These are phyloP conservation scores for Phoenicopterus ruber DNA, from an alignment of 2,113 vertebrate species.

Conservation along the genomic window DNA sequence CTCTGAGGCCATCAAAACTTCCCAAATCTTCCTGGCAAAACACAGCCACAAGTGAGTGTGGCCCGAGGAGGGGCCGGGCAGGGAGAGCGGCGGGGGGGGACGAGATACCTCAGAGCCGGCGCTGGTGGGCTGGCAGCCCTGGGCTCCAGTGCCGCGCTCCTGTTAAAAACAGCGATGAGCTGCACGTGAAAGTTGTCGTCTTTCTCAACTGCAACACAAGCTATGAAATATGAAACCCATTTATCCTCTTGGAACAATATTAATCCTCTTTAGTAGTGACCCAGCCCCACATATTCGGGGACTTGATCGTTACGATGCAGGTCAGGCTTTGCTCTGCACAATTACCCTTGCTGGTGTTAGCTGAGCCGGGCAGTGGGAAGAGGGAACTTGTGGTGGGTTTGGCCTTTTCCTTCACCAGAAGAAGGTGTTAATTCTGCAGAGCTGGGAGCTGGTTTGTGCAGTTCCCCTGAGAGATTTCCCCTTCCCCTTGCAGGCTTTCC, in stretches of 20 bases:
- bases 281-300: background rate
- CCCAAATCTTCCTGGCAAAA: conserved; percentile 93
- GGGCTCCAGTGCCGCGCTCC: background rate
- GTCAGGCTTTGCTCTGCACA: background rate
- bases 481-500: conserved; percentile 79
- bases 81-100: background rate
- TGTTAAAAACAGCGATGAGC: background rate
- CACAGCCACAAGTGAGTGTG: conserved; percentile 91
- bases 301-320: fast-evolving
- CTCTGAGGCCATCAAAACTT: conserved; percentile 88
- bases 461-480: background rate
- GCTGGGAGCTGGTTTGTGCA: background rate
- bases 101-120: background rate
- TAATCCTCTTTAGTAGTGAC: background rate
- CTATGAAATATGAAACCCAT: background rate
- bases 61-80: background rate
- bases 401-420: background rate
- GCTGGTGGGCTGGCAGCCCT: background rate
- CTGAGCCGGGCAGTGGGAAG: background rate
- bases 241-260: background rate
- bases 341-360: background rate
- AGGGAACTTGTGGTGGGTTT: background rate
- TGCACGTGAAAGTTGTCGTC: fast-evolving
- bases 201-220: background rate
- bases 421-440: fast-evolving